These are phyloP conservation scores for Luperina nickerlii DNA, from an alignment of 2,888 invertebrate genomes.

Conservation along the genomic window DNA sequence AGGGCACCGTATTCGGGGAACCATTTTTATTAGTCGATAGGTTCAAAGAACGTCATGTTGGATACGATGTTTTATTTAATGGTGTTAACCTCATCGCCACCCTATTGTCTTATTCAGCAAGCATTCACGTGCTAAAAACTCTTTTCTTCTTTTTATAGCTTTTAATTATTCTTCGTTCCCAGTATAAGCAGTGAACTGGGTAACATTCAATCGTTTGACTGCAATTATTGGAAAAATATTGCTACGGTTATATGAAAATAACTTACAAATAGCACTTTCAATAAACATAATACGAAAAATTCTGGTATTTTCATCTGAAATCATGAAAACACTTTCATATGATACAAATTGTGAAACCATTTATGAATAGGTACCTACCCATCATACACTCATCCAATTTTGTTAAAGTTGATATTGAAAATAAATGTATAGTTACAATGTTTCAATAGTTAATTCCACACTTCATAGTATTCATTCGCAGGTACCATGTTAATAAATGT, in stretches of 20 bases:
- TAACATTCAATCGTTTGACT: not conserved
- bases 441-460: constrained; percentile 15
- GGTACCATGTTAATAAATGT: constrained; percentile 11
- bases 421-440: not conserved
- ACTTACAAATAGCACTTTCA: not conserved
- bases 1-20: too few species aligned
- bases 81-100: not conserved
- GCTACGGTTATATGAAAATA: not conserved
- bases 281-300: constrained; percentile 22
- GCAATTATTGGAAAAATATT: constrained; percentile 7
- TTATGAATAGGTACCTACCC: not conserved
- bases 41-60: not conserved
- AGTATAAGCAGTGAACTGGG: not conserved
- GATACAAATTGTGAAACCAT: constrained; percentile 18
- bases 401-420: constrained; percentile 6
- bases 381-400: not conserved
- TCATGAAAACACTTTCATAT: constrained; percentile 23
- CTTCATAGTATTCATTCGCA: constrained; percentile 8
- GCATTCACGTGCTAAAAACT: not conserved
- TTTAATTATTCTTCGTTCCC: not conserved
- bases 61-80: not conserved
- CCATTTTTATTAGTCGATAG: too few species aligned
- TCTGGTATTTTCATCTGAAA: not conserved
- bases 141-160: not conserved
- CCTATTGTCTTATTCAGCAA: not conserved